These are phyloP conservation scores for Gadus macrocephalus DNA, from an alignment of 2,113 vertebrate species.

Conservation along the genomic window DNA sequence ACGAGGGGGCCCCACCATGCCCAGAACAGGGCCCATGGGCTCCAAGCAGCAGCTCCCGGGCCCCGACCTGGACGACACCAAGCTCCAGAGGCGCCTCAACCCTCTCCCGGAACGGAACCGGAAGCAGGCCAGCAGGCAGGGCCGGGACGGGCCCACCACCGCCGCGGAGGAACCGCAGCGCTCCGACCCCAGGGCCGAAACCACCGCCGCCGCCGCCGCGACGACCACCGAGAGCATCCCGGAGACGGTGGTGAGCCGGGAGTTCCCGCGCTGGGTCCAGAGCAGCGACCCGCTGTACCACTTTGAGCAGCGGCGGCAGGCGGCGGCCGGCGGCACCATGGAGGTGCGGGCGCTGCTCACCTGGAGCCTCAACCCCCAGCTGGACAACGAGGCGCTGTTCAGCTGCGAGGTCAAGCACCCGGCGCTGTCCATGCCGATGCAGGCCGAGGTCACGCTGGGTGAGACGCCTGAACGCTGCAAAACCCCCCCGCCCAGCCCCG, in stretches of 20 bases:
- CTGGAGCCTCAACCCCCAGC: conserved; percentile 91
- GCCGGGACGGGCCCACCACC: conserved; percentile 29
- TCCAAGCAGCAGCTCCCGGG: conserved; percentile 70
- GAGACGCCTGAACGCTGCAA: conserved; percentile 45
- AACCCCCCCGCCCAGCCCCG: no score
- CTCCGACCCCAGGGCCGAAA: conserved; percentile 60
- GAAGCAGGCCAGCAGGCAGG: conserved; percentile 38
- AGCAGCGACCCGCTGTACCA: conserved; percentile 83
- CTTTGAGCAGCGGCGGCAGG: conserved; percentile 76
- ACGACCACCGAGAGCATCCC: conserved; percentile 67
- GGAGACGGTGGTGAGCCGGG: conserved; percentile 88
- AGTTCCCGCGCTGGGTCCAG: conserved; percentile 90
- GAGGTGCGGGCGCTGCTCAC: conserved; percentile 87
- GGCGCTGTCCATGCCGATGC: conserved; percentile 94
- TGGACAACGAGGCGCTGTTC: conserved; percentile 92
- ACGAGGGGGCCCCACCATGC: conserved; percentile 9
- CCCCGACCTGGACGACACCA: conserved; percentile 85
- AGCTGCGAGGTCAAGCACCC: conserved; percentile 96
- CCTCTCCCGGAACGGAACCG: conserved; percentile 64
- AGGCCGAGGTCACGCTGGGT: conserved; percentile 89
- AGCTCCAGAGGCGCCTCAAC: conserved; percentile 76
- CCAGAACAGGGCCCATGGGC: conserved; percentile 51
- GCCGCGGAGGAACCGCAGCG: conserved; percentile 30
- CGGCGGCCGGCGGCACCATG: conserved; percentile 79
- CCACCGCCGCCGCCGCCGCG: not conserved